Base-by-base conservation (phyloP, 1,140 invertebrate genomes). In the Aricia agestis region DNA sequence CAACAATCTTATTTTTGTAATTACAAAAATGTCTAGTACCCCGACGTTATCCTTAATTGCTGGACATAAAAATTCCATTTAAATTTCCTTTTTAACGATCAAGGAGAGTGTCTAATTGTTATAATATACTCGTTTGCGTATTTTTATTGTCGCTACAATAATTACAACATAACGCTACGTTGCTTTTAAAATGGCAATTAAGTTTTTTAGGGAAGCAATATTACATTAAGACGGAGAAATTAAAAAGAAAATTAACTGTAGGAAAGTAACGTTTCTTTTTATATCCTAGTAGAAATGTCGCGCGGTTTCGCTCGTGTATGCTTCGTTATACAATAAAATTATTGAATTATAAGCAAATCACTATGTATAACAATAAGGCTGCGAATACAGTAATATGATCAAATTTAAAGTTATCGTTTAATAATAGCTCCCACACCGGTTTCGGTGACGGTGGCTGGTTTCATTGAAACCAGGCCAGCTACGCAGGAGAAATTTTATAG, bases 31-130 rank as follows among this genome's bases (percentile, higher is more conserved):
- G 89, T 91, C 89, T 89, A 89, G 83, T 85, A 89, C 85, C 86
- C 80, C 89, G 83, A 87, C 89, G 86, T 91, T 91, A 91, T 90
- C 89, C 88, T 91, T 91, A 91, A 91, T 91, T 91, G 88, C 86
- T 89, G 86, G 83, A 91, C 89, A 91, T 91, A 91, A 91, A 91
- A 91, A 91, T 91, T 91, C 89, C 89, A 91, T 91, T 91, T 89
- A 90, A 91, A 91, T 91, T 91, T 91, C 86, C 87, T 82, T 89
- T 91, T 91, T 91, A 91, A 91, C 86, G 87, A 90, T 90, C 87
- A 77, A 81, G 85, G 85, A 85, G 87, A 85, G 86, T 87, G 88
- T 87, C 88, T 90, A 90, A 90, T 91, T 90, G 89, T 89, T 83
- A 91, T 91, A 91, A 91, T 91, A 91, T 81, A 91, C 89, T 91